phyloP scores from a whole-genome alignment of 1,140 invertebrate species.

The Carposina sasakii region DNA sequence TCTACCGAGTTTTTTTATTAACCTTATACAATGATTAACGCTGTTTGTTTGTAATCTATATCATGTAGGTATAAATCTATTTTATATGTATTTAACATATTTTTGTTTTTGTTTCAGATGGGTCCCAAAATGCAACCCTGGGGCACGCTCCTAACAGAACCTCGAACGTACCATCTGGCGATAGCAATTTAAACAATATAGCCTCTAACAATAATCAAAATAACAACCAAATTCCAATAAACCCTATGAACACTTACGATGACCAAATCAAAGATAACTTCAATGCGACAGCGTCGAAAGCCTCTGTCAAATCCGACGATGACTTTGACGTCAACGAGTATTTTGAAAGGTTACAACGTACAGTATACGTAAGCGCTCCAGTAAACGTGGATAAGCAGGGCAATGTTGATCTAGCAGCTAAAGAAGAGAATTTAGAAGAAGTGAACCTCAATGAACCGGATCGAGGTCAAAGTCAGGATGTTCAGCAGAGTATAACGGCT shows the following conservation, averaged over 20 bases:
- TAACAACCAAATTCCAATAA: neutral
- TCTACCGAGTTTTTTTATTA: no score
- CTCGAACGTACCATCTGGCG: constrained; percentile 39
- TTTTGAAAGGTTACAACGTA: constrained; percentile 62
- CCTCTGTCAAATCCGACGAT: constrained; percentile 44
- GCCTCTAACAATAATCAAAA: constrained; percentile 13
- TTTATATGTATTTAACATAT: constrained; percentile 8
- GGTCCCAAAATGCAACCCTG: constrained; percentile 30
- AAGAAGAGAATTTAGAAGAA: constrained; percentile 58
- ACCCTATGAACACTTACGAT: constrained; percentile 8
- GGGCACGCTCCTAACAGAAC: constrained; percentile 29
- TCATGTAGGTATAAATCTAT: no score
- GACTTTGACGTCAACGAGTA: constrained; percentile 70
- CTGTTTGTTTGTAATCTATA: no score
- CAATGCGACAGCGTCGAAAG: constrained; percentile 29
- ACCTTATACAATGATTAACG: no score
- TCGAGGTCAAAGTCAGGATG: constrained; percentile 27
- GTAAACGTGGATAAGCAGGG: constrained; percentile 39
- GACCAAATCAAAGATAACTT: constrained; percentile 15
- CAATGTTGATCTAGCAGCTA: constrained; percentile 31
- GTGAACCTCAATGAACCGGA: constrained; percentile 61
- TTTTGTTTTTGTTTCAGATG: constrained; percentile 51
- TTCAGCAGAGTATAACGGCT: constrained; percentile 68
- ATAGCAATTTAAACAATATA: constrained; percentile 33
- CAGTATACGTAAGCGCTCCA: constrained; percentile 56